A percentile compares a stretch with the other conserved stretches of the same genome.
These are phyloP conservation scores for Thecocarcelia acutangulata DNA, from an alignment of 2,888 invertebrate genomes.

Conservation along the genomic window DNA sequence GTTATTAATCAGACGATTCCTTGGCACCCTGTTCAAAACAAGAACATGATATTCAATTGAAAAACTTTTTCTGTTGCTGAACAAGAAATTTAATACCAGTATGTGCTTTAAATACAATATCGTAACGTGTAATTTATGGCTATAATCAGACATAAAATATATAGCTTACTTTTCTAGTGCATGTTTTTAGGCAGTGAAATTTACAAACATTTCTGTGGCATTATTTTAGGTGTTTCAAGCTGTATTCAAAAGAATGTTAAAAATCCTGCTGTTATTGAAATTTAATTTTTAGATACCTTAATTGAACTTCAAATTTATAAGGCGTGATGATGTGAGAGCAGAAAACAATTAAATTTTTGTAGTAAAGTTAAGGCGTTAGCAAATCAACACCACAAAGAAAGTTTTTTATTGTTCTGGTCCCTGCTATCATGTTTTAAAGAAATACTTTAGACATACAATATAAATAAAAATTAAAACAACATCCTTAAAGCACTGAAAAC, in stretches of 20 bases:
- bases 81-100: not conserved
- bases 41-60: not conserved
- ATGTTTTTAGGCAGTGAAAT: not conserved
- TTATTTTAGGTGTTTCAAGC: constrained; percentile 14
- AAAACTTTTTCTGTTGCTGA: not conserved
- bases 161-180: not conserved
- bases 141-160: no score
- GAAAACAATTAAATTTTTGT: no score
- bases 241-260: not conserved
- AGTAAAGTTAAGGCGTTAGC: no score
- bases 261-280: not conserved
- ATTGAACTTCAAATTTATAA: no score
- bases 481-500: no score
- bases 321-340: no score
- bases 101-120: not conserved
- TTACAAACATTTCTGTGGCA: constrained; percentile 4
- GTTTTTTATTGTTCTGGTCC: no score
- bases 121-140: constrained; percentile 1
- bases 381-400: no score
- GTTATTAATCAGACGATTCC: not conserved
- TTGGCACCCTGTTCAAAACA: not conserved
- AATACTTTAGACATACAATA: no score
- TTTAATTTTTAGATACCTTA: no score
- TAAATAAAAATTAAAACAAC: no score
- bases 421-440: no score